phyloP scores from a whole-genome alignment of 2,888 invertebrate species.

The Trilocha varians region DNA sequence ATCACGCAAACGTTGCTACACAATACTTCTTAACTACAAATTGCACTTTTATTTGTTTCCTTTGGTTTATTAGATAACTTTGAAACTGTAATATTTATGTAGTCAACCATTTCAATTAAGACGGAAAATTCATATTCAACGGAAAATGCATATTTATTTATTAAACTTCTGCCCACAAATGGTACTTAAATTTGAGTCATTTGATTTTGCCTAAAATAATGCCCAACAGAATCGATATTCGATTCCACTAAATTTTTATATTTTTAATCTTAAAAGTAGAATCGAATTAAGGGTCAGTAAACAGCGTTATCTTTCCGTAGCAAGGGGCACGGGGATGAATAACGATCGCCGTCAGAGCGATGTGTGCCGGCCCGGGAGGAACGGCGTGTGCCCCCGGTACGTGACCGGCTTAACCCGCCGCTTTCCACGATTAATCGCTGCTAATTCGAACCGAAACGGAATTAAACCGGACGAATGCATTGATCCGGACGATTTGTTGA shows the following conservation, averaged over 20 bases:
- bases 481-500: conserved; percentile 69
- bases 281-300: conserved; percentile 39
- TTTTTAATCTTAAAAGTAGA: conserved; percentile 11
- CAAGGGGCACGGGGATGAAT: conserved; percentile 59
- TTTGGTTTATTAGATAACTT: background rate
- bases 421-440: conserved; percentile 62
- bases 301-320: conserved; percentile 48
- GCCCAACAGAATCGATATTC: too few relatives aligned
- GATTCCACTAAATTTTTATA: too few relatives aligned
- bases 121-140: too few relatives aligned
- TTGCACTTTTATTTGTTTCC: background rate
- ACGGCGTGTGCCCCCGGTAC: conserved; percentile 22
- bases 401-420: conserved; percentile 55
- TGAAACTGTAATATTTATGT: too few relatives aligned
- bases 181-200: too few relatives aligned
- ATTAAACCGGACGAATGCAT: conserved; percentile 70
- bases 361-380: conserved; percentile 62
- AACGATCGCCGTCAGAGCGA: conserved; percentile 68
- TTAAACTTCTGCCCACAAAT: too few relatives aligned
- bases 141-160: too few relatives aligned
- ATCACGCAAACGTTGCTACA: conserved; percentile 61
- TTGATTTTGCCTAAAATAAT: too few relatives aligned
- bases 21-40: conserved; percentile 22
- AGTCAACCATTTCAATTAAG: too few relatives aligned
- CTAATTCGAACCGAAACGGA: conserved; percentile 69